Percentiles rank a stretch among this genome's conserved stretches.
Evolutionary conservation across 2,113 vertebrate species (phyloP).

Genomic region (Hypocryptadius cinnamomeus): DNA sequence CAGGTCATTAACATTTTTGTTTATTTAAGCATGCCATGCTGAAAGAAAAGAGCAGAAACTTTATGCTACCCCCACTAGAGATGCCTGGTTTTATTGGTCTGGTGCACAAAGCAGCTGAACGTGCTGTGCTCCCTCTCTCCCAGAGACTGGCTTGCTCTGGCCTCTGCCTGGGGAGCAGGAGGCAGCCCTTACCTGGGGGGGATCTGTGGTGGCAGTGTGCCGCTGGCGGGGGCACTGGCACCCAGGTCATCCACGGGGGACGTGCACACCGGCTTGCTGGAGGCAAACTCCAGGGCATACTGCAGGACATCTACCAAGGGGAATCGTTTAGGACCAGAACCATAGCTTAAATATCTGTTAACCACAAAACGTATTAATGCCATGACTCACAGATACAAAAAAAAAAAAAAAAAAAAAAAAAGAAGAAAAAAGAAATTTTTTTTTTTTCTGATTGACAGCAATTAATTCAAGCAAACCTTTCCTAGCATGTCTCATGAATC

Average conservation of each 20-base stretch:
- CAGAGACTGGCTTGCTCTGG: neutral
- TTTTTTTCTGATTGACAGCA: neutral
- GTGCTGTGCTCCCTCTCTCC: neutral
- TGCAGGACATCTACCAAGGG: conserved; percentile 97
- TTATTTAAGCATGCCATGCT: accelerated
- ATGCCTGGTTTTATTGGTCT: neutral
- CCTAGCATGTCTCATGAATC: neutral
- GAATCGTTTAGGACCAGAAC: conserved; percentile 97
- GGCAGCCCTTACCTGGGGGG: conserved; percentile 71
- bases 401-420: no score
- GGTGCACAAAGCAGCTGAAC: neutral
- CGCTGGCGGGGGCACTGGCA: conserved; percentile 77
- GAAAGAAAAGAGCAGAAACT: neutral
- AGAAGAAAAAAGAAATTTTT: no score
- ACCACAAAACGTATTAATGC: conserved; percentile 54
- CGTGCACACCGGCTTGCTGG: conserved; percentile 93
- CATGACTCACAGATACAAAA: neutral
- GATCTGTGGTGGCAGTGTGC: conserved; percentile 74
- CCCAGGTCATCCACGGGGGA: conserved; percentile 93
- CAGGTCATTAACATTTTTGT: neutral
- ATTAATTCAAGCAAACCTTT: neutral
- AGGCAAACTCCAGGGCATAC: conserved; percentile 97
- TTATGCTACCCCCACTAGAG: accelerated
- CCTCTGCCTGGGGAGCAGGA: neutral
- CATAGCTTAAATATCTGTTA: conserved; percentile 93